A percentile compares a stretch with the other conserved stretches of the same genome.
Conservation (phyloP, 2,888 invertebrate species). For the Drosophila mayaguana region DNA sequence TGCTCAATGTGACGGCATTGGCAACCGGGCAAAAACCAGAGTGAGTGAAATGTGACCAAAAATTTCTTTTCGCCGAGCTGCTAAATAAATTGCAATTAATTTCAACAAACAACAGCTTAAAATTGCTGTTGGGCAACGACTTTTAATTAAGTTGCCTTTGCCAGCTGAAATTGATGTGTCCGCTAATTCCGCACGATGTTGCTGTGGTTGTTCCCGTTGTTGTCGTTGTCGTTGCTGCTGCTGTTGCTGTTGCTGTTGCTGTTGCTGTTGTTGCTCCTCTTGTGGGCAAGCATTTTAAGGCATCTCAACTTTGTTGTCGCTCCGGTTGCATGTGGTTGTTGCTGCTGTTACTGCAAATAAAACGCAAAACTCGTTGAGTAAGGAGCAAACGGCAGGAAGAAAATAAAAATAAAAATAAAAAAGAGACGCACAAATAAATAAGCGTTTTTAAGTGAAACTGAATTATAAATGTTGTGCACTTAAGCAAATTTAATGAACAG, state of each 20-base stretch:
- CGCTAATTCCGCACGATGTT: slow-evolving; percentile 43
- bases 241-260: not conserved
- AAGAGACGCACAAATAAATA: slow-evolving; percentile 11
- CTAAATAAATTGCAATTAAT: slow-evolving; percentile 70
- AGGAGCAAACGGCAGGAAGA: not conserved
- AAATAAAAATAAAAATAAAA: not conserved
- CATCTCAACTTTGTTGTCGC: slow-evolving; percentile 51
- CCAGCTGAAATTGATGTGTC: slow-evolving; percentile 64
- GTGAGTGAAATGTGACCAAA: slow-evolving; percentile 37
- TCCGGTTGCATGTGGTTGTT: slow-evolving; percentile 29
- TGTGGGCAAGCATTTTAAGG: slow-evolving; percentile 46
- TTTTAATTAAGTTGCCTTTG: slow-evolving; percentile 73
- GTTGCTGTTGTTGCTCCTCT: no score
- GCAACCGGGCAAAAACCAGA: slow-evolving; percentile 11
- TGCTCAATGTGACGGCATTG: slow-evolving; percentile 47
- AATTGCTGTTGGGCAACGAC: slow-evolving; percentile 47
- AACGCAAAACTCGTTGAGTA: slow-evolving; percentile 51
- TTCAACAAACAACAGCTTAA: slow-evolving; percentile 45
- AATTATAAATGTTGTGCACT: slow-evolving; percentile 67
- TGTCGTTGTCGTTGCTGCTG: no score
- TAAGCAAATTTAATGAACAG: slow-evolving; percentile 71
- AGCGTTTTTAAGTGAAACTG: slow-evolving; percentile 21
- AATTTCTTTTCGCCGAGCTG: slow-evolving; percentile 45
- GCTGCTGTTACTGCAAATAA: slow-evolving; percentile 42
- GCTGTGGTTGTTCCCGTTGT: slow-evolving; percentile 12